phyloP scores from a whole-genome alignment of 1,140 invertebrate genomes.

The Drosophila equinoxialis region DNA sequence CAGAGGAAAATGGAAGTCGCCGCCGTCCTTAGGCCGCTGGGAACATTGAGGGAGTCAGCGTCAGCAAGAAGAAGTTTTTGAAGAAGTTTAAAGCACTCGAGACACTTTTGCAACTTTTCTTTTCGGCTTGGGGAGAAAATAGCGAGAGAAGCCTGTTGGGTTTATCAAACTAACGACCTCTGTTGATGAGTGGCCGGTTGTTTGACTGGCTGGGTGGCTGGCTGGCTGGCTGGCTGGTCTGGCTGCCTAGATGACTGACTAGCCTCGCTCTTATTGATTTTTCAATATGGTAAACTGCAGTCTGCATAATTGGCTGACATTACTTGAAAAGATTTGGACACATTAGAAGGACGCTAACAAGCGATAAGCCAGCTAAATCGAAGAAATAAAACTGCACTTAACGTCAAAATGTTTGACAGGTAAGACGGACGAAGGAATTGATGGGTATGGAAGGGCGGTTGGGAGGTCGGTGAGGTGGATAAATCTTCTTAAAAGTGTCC shows the following conservation, averaged over 20 bases:
- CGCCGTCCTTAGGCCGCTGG: slow-evolving; percentile 27
- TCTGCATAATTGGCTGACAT: slow-evolving; percentile 69
- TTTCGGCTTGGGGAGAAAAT: slow-evolving; percentile 33
- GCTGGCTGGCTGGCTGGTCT: neutral
- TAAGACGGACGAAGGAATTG: slow-evolving; percentile 25
- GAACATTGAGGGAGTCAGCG: slow-evolving; percentile 5
- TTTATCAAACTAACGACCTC: slow-evolving; percentile 68
- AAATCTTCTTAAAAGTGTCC: slow-evolving; percentile 18
- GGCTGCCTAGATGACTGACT: slow-evolving; percentile 4
- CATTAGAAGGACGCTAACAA: slow-evolving; percentile 55
- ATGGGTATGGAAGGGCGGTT: slow-evolving; percentile 3
- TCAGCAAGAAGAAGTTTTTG: slow-evolving; percentile 59
- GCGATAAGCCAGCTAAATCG: slow-evolving; percentile 69
- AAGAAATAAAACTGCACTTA: slow-evolving; percentile 79
- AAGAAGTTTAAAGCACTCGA: slow-evolving; percentile 71
- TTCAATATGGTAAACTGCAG: slow-evolving; percentile 51
- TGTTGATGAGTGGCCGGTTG: slow-evolving; percentile 47
- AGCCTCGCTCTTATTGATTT: slow-evolving; percentile 58
- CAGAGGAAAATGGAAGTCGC: slow-evolving; percentile 6
- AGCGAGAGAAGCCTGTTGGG: slow-evolving; percentile 31
- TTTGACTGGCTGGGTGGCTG: neutral
- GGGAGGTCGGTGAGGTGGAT: neutral
- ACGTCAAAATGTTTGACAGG: slow-evolving; percentile 73
- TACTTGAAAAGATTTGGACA: slow-evolving; percentile 31
- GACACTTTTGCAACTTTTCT: slow-evolving; percentile 77